Evolutionary conservation across 2,888 invertebrate genomes (phyloP).

Genomic region (Acrobeloides nanus): DNA sequence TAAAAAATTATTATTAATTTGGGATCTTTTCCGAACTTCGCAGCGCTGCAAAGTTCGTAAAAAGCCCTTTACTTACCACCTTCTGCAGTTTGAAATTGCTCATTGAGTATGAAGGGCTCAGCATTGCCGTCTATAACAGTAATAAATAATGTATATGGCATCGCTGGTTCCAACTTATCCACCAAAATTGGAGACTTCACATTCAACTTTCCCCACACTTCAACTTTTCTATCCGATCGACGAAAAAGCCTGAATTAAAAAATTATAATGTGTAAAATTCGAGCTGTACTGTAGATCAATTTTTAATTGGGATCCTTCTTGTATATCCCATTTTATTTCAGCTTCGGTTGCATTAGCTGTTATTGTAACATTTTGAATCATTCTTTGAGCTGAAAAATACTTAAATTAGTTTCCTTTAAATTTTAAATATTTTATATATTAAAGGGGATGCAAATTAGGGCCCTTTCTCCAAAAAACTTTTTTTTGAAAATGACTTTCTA

Average conservation of each 20-base stretch:
- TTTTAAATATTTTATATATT: too few relatives aligned
- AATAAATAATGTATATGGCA: slow-evolving; percentile 46
- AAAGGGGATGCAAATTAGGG: too few relatives aligned
- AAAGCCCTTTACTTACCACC: too few relatives aligned
- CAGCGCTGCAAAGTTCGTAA: too few relatives aligned
- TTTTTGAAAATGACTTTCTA: too few relatives aligned
- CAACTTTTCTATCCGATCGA: slow-evolving; percentile 32
- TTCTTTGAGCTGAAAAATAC: slow-evolving; percentile 40
- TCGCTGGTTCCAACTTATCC: slow-evolving; percentile 32
- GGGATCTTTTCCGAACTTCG: too few relatives aligned
- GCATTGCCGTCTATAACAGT: slow-evolving; percentile 39
- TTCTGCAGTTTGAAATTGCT: slow-evolving; percentile 44
- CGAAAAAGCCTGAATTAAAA: slow-evolving; percentile 29
- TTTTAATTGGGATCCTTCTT: slow-evolving; percentile 27
- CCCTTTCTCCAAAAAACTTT: too few relatives aligned
- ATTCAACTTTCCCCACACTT: slow-evolving; percentile 21
- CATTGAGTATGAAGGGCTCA: slow-evolving; percentile 38
- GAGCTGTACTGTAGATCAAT: slow-evolving; percentile 43
- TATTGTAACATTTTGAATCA: slow-evolving; percentile 43
- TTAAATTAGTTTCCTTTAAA: too few relatives aligned
- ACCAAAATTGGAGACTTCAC: slow-evolving; percentile 27
- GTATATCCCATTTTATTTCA: slow-evolving; percentile 37
- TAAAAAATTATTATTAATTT: too few relatives aligned
- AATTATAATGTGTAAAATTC: slow-evolving; percentile 11
- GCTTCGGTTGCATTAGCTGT: slow-evolving; percentile 35